Conservation (phyloP, 2,888 invertebrate genomes). For the Epinotia nisella region DNA sequence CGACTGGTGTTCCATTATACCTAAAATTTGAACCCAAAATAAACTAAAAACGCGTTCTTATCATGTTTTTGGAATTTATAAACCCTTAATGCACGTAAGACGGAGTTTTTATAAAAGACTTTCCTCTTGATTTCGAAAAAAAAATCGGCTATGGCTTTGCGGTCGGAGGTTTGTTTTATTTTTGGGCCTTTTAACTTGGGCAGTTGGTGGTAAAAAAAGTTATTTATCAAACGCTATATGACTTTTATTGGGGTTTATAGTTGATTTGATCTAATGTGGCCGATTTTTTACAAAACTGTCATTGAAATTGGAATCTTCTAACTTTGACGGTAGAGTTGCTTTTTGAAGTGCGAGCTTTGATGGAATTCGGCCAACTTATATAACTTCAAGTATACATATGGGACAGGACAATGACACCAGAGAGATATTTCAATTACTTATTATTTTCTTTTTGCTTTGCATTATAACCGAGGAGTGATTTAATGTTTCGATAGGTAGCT, state of each 20-base stretch:
- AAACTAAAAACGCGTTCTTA: constrained; percentile 15
- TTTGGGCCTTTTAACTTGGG: constrained; percentile 36
- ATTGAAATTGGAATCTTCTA: too few relatives aligned
- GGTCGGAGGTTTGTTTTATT: constrained; percentile 27
- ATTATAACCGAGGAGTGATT: too few relatives aligned
- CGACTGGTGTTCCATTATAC: constrained; percentile 1
- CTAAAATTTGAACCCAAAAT: constrained; percentile 25
- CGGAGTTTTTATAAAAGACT: constrained; percentile 38
- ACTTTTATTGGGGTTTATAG: constrained; percentile 14
- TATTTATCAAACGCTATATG: constrained; percentile 20
- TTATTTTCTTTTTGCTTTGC: too few relatives aligned
- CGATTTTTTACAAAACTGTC: too few relatives aligned
- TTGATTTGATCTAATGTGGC: too few relatives aligned
- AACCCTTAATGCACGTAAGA: constrained; percentile 32
- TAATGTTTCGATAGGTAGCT: too few relatives aligned
- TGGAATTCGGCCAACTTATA: too few relatives aligned
- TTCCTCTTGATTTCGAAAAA: constrained; percentile 35
- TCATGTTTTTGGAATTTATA: constrained; percentile 29
- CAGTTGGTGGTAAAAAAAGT: constrained; percentile 25
- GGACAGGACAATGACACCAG: too few relatives aligned
- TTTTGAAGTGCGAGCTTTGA: too few relatives aligned
- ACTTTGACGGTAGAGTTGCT: too few relatives aligned
- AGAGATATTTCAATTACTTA: too few relatives aligned
- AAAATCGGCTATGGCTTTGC: constrained; percentile 23
- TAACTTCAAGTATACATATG: too few relatives aligned